Conservation (phyloP, 2,797 vertebrate genomes). For the Austrolebias charrua region DNA sequence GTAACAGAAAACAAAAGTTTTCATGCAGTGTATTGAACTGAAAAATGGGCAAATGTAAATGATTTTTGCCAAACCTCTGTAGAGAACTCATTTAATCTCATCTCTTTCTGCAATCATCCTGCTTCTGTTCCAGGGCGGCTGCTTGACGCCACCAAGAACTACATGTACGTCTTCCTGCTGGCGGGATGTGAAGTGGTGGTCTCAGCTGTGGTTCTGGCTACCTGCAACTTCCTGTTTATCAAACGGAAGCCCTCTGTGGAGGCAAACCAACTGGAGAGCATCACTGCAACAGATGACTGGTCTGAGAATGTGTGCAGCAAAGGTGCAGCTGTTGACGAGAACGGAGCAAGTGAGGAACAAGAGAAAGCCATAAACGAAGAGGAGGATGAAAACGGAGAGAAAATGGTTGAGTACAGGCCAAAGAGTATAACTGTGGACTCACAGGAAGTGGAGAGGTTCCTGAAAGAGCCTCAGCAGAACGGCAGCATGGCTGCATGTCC, state of each 20-base stretch:
- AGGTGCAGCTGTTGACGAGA: constrained; percentile 61
- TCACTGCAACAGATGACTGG: constrained; percentile 34
- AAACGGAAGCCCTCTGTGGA: constrained; percentile 65
- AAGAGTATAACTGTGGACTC: constrained; percentile 44
- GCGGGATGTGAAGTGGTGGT: constrained; percentile 88
- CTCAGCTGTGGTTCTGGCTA: constrained; percentile 83
- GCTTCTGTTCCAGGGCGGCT: constrained; percentile 77
- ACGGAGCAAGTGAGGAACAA: constrained; percentile 39
- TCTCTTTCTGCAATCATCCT: not conserved
- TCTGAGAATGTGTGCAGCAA: constrained; percentile 67
- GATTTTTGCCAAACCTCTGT: no score
- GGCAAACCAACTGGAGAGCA: constrained; percentile 62
- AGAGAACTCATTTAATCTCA: not conserved
- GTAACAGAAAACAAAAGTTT: no score
- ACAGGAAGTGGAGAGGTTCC: constrained; percentile 57
- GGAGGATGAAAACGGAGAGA: constrained; percentile 10
- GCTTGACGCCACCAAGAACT: constrained; percentile 86
- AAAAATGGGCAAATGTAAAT: no score
- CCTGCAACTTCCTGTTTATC: constrained; percentile 87
- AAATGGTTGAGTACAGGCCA: constrained; percentile 16
- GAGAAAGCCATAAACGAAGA: constrained; percentile 30
- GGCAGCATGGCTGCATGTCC: constrained; percentile 30
- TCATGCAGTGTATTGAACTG: no score
- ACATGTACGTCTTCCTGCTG: constrained; percentile 90
- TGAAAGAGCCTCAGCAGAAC: constrained; percentile 53